phyloP scores from a whole-genome alignment of 2,888 invertebrate genomes.

The Rhyacophila evoluta region DNA sequence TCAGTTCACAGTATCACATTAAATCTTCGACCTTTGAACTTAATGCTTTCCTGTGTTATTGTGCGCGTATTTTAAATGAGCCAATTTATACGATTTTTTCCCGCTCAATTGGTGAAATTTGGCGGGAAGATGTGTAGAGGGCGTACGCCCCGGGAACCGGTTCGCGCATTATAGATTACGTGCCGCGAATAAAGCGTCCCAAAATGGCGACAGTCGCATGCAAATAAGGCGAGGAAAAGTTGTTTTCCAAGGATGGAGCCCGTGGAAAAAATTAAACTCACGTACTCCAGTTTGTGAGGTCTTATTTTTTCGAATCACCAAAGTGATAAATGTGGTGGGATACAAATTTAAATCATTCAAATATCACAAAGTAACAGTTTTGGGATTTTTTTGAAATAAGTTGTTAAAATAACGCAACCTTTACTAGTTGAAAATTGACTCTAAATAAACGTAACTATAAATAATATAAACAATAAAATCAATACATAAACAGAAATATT shows the following conservation, averaged over 20 bases:
- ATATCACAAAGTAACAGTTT: too few relatives aligned
- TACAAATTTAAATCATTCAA: neutral
- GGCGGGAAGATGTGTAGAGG: slow-evolving; percentile 18
- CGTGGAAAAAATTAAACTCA: neutral
- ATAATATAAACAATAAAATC: too few relatives aligned
- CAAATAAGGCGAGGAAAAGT: slow-evolving; percentile 14
- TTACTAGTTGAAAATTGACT: too few relatives aligned
- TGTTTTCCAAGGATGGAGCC: neutral
- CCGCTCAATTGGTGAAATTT: slow-evolving; percentile 17
- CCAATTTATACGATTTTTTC: slow-evolving; percentile 18
- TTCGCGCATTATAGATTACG: slow-evolving; percentile 37
- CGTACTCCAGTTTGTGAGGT: neutral
- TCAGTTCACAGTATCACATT: neutral
- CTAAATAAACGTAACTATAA: too few relatives aligned
- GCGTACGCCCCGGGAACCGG: slow-evolving; percentile 14
- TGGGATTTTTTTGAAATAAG: too few relatives aligned
- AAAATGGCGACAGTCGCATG: slow-evolving; percentile 22
- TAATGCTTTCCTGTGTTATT: neutral
- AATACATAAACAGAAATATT: too few relatives aligned
- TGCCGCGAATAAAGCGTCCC: slow-evolving; percentile 18
- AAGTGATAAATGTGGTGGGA: slow-evolving; percentile 8
- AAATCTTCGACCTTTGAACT: neutral
- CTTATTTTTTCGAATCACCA: slow-evolving; percentile 17
- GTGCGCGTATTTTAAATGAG: slow-evolving; percentile 9
- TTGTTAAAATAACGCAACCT: too few relatives aligned